Evolutionary conservation across 2,888 invertebrate species (phyloP), one percentile per base, ranked within the genome.

Genomic region (Syritta pipiens): DNA sequence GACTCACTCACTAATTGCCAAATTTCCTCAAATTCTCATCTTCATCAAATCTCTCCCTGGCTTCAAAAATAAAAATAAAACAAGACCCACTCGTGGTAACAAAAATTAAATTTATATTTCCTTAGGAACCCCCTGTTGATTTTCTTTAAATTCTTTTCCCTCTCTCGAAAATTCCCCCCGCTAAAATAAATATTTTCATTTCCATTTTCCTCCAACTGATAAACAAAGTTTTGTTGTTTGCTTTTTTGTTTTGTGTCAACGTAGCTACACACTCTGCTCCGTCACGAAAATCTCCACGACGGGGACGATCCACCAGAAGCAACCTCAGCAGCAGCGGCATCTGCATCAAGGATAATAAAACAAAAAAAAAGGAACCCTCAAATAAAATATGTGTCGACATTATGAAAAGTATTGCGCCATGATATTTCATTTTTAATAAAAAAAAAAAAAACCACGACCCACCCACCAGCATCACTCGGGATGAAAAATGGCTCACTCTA

Each of bases 401-500:
- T 69, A 60, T 44, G 26, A 60, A 51, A 60, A 51, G 59, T 69
- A 51, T 57, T 51, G 59, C 48, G 49, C 59, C 20, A 60, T 51
- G 59, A 44, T 69, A 69, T 69, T 59, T 60, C 65, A 53, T 53
- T 55, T 53, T 30, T 19, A 35, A 28, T 22, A 30, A 35, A 49
- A 42, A 48, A 44, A 5, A 22, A 10, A 44, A 10, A 49, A 48
- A 10, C 20, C 37, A 49, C 48, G 37, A 68, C 48, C 57, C 37
- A 48, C 22, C 40, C 49, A 57, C 57, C 57, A 59, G 48, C 57
- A 48, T 59, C 68, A 59, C 59, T 68, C 17, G 28, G 40, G n/a
- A 49, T 68, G 57, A 59, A 68, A 68, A 68, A 68, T 68, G 42
- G 68, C 68, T 48, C 55, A 57, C 67, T 57, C 37, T 20, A n/a